These are phyloP conservation scores for Oryzias sinensis DNA, from an alignment of 2,797 vertebrate species.

Conservation along the genomic window DNA sequence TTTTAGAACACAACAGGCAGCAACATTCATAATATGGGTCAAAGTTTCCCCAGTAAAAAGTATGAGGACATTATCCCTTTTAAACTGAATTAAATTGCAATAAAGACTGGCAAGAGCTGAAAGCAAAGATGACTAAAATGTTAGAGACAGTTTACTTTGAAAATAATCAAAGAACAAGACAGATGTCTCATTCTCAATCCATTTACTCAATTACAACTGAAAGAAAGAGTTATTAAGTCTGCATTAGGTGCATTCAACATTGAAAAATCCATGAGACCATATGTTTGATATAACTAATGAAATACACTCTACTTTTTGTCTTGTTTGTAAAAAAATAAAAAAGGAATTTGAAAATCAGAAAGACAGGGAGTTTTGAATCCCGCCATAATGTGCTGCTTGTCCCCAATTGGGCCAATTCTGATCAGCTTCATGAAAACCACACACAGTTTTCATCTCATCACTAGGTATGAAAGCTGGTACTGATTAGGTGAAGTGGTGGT, in stretches of 20 bases:
- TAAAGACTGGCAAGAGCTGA: constrained; percentile 6
- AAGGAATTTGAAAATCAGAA: neutral
- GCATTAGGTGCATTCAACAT: constrained; percentile 13
- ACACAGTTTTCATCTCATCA: constrained; percentile 54
- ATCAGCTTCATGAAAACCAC: neutral
- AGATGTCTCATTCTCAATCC: constrained; percentile 3
- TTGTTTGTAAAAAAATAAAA: constrained; percentile 7
- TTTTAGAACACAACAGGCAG: constrained; percentile 31
- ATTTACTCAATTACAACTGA: constrained; percentile 8
- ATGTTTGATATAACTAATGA: constrained; percentile 23
- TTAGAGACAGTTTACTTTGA: constrained; percentile 14
- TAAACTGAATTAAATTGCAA: constrained; percentile 18
- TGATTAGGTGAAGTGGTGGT: constrained; percentile 31
- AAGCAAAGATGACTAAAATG: constrained; percentile 3
- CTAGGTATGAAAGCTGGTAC: constrained; percentile 40
- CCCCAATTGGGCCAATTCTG: constrained; percentile 10
- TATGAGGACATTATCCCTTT: constrained; percentile 52
- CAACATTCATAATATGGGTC: constrained; percentile 24
- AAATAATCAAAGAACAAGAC: neutral
- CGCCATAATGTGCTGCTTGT: constrained; percentile 1
- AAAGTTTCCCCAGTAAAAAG: constrained; percentile 32
- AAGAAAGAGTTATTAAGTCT: constrained; percentile 23
- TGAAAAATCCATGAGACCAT: constrained; percentile 31
- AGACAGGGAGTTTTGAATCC: constrained; percentile 6
- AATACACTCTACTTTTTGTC: neutral